Evolutionary conservation across 2,888 invertebrate genomes (phyloP), one percentile per base, ranked within the genome.

Genomic region (Schizotus pectinicornis): DNA sequence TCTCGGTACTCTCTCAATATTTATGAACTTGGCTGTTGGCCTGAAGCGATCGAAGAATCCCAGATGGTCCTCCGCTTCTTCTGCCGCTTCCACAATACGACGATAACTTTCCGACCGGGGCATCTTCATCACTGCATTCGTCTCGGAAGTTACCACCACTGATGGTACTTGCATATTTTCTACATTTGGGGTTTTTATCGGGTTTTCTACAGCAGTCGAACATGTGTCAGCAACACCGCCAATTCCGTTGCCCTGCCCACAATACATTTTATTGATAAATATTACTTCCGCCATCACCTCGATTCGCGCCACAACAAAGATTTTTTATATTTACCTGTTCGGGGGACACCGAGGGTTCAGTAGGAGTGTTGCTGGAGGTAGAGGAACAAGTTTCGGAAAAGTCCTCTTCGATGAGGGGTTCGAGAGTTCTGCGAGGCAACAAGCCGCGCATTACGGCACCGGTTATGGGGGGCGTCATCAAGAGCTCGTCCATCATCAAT

Each of bases 371-470:
- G 1, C 76, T 74, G 11, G 78, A 74, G 5, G 79, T 75, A 1
- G 79, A 75, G 62, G 83, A 81, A 60, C 81, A 84, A 67, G 86
- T 87, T 72, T 89, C 89, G 12, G 90, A 90, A 59, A 85, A 86
- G 67, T 93, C 92, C 80, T 93, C 93, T 79, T 93, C 92, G 64
- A 91, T 86, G 5, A 93, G 83, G 46, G 93, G 92, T 76, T 93
- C 93, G 73, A 93, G 80, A 67, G 92, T 85, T 79, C 91, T 83
- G 77, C 91, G 85, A 61, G 90, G 89, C 61, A 90, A 77, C 34
- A 91, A 78, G 33, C 90, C 90, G 64, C 90, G 81, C 50, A 89
- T 81, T 0, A 86, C 86, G 39, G 89, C 88, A 64, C 88, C 88
- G n/a, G 88, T 86, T 72, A 90, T 88, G 0, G 89, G 89, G 0